Evolutionary conservation across 1,140 invertebrate species (phyloP).

Genomic region (Homalodisca vitripennis): DNA sequence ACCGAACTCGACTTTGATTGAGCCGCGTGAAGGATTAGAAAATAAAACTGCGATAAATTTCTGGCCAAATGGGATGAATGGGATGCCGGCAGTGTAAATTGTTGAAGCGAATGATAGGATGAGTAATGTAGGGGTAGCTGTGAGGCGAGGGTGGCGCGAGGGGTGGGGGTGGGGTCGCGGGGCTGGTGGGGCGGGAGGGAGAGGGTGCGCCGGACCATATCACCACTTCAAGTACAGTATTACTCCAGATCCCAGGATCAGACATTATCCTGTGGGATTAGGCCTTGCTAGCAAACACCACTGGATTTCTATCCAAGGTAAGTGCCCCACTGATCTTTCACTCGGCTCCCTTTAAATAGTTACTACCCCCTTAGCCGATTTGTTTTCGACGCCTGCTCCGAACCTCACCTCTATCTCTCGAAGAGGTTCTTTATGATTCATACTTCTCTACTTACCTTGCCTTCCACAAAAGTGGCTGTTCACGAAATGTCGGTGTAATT

Average conservation of each 20-base stretch:
- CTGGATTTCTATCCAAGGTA: slow-evolving; percentile 24
- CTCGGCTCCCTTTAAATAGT: slow-evolving; percentile 6
- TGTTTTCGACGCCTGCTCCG: not conserved
- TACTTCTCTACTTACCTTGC: too few relatives aligned
- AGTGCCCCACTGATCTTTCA: slow-evolving; percentile 25
- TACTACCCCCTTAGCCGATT: not conserved
- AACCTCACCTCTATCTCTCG: too few relatives aligned
- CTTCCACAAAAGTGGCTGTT: too few relatives aligned
- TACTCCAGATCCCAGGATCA: slow-evolving; percentile 27
- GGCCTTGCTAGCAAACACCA: slow-evolving; percentile 13
- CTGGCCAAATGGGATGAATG: slow-evolving; percentile 21
- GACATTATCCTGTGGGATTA: slow-evolving; percentile 28
- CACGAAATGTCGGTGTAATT: too few relatives aligned
- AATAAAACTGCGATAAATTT: slow-evolving; percentile 25
- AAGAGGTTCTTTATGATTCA: too few relatives aligned
- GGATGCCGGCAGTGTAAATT: slow-evolving; percentile 16
- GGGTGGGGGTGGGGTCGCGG: not conserved
- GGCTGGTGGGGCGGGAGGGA: not conserved
- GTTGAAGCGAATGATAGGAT: slow-evolving; percentile 22
- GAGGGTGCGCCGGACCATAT: slow-evolving; percentile 21
- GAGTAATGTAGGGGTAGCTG: not conserved
- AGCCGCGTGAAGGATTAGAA: not conserved
- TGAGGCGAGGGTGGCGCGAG: not conserved
- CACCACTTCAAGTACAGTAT: slow-evolving; percentile 28
- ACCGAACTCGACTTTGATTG: not conserved